Conservation (phyloP, 2,113 vertebrate genomes). For the Phasianus colchicus region DNA sequence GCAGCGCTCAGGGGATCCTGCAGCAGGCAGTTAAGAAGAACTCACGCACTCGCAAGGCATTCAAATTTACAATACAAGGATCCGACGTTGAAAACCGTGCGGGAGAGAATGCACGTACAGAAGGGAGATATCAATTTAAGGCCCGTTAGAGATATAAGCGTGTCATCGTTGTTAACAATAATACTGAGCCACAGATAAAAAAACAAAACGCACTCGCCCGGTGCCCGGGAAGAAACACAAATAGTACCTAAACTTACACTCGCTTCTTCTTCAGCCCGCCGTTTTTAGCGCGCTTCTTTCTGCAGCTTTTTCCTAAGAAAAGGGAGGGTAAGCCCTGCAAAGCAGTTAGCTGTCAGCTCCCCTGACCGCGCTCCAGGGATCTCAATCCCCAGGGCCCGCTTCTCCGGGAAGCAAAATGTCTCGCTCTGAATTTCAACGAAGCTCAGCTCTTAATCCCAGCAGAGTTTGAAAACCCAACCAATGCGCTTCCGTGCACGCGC, state of each 20-base stretch:
- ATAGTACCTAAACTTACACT: background rate
- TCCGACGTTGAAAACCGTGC: slow-evolving; percentile 1
- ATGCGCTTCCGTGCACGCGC: background rate
- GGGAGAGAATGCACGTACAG: background rate
- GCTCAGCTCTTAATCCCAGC: slow-evolving; percentile 30
- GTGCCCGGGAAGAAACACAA: background rate
- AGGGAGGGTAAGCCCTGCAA: slow-evolving; percentile 4
- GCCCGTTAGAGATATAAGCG: background rate
- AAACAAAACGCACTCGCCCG: background rate
- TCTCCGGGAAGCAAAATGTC: slow-evolving; percentile 19
- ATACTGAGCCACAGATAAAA: background rate
- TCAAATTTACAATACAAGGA: background rate
- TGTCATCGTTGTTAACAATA: background rate
- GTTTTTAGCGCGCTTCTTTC: background rate
- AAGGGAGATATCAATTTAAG: background rate
- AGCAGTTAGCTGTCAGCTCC: slow-evolving; percentile 27
- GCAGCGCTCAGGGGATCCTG: background rate
- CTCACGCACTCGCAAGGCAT: background rate
- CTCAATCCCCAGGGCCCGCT: slow-evolving; percentile 18
- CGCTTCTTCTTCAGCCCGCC: background rate
- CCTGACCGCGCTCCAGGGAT: background rate
- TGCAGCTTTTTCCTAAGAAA: background rate
- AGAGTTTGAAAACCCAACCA: background rate
- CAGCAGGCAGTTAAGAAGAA: background rate
- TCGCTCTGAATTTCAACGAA: slow-evolving; percentile 29